Percentiles rank a stretch among this genome's conserved stretches.
Conservation (phyloP, 2,113 vertebrate genomes). For the Leptobrachium ailaonicum region DNA sequence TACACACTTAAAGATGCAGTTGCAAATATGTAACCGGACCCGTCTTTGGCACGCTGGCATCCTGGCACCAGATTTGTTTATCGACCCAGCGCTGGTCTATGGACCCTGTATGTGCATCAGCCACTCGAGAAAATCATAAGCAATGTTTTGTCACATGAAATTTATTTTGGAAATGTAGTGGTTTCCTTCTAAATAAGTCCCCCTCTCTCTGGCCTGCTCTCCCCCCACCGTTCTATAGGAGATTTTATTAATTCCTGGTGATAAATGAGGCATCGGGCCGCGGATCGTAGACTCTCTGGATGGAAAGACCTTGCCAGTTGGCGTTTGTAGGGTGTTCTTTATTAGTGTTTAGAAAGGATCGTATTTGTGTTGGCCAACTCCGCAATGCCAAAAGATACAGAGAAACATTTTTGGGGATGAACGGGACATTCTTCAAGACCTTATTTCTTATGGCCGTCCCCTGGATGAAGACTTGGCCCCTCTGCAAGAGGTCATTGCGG, state of each 20-base stretch:
- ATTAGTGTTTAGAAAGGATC: constrained; percentile 45
- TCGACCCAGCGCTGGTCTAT: constrained; percentile 38
- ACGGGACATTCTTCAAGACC: constrained; percentile 45
- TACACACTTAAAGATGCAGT: constrained; percentile 33
- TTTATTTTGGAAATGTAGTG: constrained; percentile 45
- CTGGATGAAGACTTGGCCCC: constrained; percentile 23
- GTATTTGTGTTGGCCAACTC: constrained; percentile 40
- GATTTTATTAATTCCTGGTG: constrained; percentile 49
- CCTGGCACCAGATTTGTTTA: constrained; percentile 40
- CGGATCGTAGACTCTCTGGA: constrained; percentile 44
- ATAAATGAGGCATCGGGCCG: constrained; percentile 44
- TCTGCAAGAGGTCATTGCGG: constrained; percentile 38
- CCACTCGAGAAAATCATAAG: constrained; percentile 41
- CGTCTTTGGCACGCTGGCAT: constrained; percentile 30
- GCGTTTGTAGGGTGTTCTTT: constrained; percentile 36
- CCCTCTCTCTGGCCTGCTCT: constrained; percentile 14
- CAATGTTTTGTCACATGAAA: constrained; percentile 42
- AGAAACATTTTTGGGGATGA: constrained; percentile 46
- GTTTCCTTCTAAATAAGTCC: constrained; percentile 45
- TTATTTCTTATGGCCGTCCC: constrained; percentile 28
- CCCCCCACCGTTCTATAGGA: constrained; percentile 21
- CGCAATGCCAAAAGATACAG: constrained; percentile 42
- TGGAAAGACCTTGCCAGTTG: constrained; percentile 32
- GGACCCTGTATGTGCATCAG: constrained; percentile 34
- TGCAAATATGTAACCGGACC: constrained; percentile 44